Conservation (phyloP, 2,888 invertebrate genomes). For the Ichneumoninae sp. region DNA sequence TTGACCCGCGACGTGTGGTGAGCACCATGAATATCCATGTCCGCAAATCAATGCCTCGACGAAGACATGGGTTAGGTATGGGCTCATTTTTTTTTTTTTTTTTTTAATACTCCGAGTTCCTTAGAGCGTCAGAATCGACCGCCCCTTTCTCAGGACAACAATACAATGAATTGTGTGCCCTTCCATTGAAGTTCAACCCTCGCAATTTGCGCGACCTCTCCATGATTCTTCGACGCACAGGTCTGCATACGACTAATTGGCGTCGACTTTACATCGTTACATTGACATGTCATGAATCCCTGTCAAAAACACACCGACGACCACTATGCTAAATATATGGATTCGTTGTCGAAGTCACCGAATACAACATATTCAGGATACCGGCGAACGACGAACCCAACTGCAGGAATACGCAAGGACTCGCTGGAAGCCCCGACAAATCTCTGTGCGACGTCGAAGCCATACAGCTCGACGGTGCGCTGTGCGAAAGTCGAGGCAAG, state of each 20-base stretch:
- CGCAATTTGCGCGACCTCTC: constrained; percentile 15
- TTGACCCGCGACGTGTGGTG: too few relatives aligned
- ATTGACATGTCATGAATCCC: constrained; percentile 35
- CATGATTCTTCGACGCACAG: constrained; percentile 16
- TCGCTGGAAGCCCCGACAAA: background rate
- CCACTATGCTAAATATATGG: background rate
- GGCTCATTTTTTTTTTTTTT: background rate
- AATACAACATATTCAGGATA: background rate
- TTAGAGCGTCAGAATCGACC: background rate
- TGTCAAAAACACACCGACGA: constrained; percentile 10
- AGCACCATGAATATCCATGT: too few relatives aligned
- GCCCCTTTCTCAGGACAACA: constrained; percentile 19
- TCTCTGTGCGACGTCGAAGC: constrained; percentile 8
- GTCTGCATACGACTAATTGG: constrained; percentile 19
- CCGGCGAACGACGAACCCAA: background rate
- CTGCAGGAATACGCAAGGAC: background rate
- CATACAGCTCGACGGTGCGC: background rate
- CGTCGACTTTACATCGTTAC: constrained; percentile 32
- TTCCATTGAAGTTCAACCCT: constrained; percentile 30
- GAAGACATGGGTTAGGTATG: constrained; percentile 1
- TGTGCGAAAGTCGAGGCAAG: background rate
- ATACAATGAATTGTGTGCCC: constrained; percentile 19
- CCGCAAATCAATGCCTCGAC: background rate
- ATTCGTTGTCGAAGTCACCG: background rate
- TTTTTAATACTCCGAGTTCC: background rate